phyloP scores from a whole-genome alignment of 2,888 invertebrate species.

The Ischnura elegans region DNA sequence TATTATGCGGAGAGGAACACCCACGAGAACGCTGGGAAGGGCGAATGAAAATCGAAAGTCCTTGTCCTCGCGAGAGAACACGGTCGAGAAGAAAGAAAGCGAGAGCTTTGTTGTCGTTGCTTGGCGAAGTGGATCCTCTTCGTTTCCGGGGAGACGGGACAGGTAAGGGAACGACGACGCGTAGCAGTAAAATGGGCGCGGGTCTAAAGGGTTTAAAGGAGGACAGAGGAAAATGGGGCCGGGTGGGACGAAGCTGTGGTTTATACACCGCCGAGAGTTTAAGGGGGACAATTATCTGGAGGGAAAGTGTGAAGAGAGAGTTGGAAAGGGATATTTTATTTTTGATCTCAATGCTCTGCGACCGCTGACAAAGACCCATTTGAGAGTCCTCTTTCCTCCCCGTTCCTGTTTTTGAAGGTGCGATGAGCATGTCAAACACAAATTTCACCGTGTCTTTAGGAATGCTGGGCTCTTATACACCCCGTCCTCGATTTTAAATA shows the following conservation, averaged over 20 bases:
- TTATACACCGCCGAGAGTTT: neutral
- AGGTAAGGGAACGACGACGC: too few species aligned
- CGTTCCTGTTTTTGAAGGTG: neutral
- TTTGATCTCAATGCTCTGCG: neutral
- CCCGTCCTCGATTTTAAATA: too few species aligned
- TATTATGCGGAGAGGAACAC: neutral
- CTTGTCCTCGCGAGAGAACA: neutral
- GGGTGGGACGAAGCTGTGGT: neutral
- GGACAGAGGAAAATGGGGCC: neutral
- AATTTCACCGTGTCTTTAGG: neutral
- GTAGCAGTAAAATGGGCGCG: neutral
- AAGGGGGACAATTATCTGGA: conserved; percentile 24
- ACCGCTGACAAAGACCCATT: neutral
- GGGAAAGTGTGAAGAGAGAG: conserved; percentile 35
- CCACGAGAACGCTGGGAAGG: neutral
- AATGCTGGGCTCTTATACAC: too few species aligned
- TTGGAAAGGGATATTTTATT: neutral
- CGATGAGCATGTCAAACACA: neutral
- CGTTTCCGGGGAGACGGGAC: conserved; percentile 4
- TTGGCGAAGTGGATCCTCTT: neutral
- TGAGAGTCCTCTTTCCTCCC: neutral
- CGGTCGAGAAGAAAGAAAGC: neutral
- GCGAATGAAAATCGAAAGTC: neutral
- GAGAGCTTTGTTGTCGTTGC: neutral
- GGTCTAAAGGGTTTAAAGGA: neutral